A percentile compares a stretch with the other conserved stretches of the same genome.
These are phyloP conservation scores for Phania funesta DNA, from an alignment of 2,888 invertebrate species.

Conservation along the genomic window DNA sequence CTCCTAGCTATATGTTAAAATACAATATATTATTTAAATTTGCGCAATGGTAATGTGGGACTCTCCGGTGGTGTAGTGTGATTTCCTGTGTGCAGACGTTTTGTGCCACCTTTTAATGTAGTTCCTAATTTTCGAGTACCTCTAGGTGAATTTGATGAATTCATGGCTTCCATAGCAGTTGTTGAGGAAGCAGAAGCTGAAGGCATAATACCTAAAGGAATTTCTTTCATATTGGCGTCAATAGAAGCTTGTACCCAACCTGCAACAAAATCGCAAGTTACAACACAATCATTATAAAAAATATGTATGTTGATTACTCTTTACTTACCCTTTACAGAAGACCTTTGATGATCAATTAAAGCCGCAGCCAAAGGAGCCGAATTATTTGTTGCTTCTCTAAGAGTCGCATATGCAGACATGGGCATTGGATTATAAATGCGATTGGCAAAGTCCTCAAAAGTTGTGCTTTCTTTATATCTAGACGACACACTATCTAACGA, in stretches of 20 bases:
- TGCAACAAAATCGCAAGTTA: constrained; percentile 58
- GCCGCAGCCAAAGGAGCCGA: constrained; percentile 83
- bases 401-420: constrained; percentile 71
- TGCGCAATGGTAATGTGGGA: constrained; percentile 79
- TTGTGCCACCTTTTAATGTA: constrained; percentile 77
- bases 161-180: constrained; percentile 75
- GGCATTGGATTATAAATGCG: constrained; percentile 86
- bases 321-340: constrained; percentile 77
- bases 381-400: constrained; percentile 75
- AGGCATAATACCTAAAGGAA: constrained; percentile 73
- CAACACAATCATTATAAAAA: background rate
- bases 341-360: constrained; percentile 81
- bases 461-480: constrained; percentile 91
- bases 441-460: constrained; percentile 93
- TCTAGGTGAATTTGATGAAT: constrained; percentile 77
- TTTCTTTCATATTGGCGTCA: constrained; percentile 73
- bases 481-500: constrained; percentile 91
- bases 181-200: constrained; percentile 77
- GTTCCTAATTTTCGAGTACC: constrained; percentile 76
- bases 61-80: constrained; percentile 76
- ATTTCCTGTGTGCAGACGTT: constrained; percentile 73
- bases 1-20: constrained; percentile 64
- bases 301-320: background rate
- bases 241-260: constrained; percentile 80
- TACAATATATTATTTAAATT: constrained; percentile 76